Percentiles rank a stretch among this genome's conserved stretches.
Evolutionary conservation across 2,888 invertebrate genomes (phyloP).

Genomic region (Leucophenga maculata): DNA sequence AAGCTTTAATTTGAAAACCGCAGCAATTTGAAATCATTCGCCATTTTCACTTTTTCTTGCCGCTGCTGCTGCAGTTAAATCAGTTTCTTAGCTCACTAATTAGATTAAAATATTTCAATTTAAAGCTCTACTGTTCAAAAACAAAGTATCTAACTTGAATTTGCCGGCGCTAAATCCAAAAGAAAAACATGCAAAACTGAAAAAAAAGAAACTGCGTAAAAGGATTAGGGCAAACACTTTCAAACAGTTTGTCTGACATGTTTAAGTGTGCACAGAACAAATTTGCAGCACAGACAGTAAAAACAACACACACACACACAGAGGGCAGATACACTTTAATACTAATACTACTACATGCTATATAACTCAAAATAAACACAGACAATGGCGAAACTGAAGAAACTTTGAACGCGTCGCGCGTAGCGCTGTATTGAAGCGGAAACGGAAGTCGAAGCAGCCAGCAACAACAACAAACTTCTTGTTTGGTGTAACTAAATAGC

Average conservation of each 20-base stretch:
- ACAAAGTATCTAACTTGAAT: not conserved
- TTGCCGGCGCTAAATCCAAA: not conserved
- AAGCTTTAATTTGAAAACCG: conserved; percentile 13
- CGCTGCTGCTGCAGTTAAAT: conserved; percentile 6
- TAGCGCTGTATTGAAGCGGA: conserved; percentile 14
- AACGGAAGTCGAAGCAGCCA: conserved; percentile 13
- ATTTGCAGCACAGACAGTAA: conserved; percentile 6
- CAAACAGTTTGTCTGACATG: not conserved
- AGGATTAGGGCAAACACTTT: conserved; percentile 17
- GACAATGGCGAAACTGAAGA: not conserved
- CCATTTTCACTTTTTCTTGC: not conserved
- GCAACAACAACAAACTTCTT: not conserved
- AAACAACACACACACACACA: too few species aligned
- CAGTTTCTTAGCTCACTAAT: conserved; percentile 4
- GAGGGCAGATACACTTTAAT: not conserved
- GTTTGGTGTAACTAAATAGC: conserved; percentile 9
- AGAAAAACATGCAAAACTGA: not conserved
- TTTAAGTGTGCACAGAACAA: conserved; percentile 9
- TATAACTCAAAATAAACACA: not conserved
- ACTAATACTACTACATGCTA: not conserved
- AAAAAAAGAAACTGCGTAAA: conserved; percentile 16
- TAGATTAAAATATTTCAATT: conserved; percentile 20
- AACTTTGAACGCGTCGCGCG: not conserved
- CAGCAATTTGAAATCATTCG: not conserved
- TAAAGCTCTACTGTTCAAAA: not conserved